phyloP scores from a whole-genome alignment of 2,888 invertebrate genomes.

The Caenorhabditis zanzibari region DNA sequence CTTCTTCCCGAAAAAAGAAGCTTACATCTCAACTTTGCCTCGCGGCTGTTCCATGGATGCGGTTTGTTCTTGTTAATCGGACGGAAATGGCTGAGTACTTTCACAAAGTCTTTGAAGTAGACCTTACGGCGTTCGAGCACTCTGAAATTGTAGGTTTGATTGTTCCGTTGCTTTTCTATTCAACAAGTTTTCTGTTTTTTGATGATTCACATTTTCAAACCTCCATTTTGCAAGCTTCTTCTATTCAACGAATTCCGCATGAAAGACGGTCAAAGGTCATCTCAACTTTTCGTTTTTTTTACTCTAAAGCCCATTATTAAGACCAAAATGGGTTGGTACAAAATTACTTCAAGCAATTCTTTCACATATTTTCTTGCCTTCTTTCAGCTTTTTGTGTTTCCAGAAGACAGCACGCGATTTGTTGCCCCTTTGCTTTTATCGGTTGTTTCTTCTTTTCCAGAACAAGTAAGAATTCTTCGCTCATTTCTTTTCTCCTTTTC shows the following conservation, averaged over 20 bases:
- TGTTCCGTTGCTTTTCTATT: background rate
- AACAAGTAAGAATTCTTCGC: constrained; percentile 1
- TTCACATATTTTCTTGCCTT: background rate
- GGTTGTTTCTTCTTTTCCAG: constrained; percentile 14
- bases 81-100: constrained; percentile 91
- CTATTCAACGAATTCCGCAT: constrained; percentile 5
- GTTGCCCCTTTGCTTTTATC: constrained; percentile 23
- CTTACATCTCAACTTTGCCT: constrained; percentile 95
- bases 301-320: background rate
- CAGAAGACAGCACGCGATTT: constrained; percentile 44
- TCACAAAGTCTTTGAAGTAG: constrained; percentile 82
- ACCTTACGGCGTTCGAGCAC: constrained; percentile 76
- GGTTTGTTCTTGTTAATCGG: constrained; percentile 94
- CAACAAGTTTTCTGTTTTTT: background rate
- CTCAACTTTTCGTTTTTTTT: constrained; percentile 11
- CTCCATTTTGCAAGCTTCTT: background rate
- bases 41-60: constrained; percentile 93
- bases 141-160: constrained; percentile 66
- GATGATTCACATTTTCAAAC: background rate
- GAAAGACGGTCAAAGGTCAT: constrained; percentile 17
- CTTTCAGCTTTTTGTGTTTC: constrained; percentile 16
- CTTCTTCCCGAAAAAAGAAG: constrained; percentile 3
- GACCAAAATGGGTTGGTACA: background rate
- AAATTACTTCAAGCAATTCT: constrained; percentile 22
- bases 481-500: constrained; percentile 3